Evolutionary conservation across 2,113 vertebrate species (phyloP).

Genomic region (Cephalopterus ornatus): DNA sequence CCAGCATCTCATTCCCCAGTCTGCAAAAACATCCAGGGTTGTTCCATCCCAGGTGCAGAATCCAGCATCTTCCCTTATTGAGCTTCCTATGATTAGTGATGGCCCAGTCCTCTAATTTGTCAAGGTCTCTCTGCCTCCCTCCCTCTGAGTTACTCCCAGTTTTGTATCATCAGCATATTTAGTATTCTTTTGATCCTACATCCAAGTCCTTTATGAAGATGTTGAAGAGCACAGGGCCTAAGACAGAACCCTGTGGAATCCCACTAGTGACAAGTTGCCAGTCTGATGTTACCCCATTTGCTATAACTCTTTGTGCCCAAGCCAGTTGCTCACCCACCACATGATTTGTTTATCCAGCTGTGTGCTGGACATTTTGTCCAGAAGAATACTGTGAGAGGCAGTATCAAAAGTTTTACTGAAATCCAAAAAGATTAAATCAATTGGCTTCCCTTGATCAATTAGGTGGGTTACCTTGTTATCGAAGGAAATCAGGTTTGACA

Average conservation of each 20-base stretch:
- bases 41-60: neutral
- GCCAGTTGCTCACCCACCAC: neutral
- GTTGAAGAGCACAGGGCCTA: neutral
- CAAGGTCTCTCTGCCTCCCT: neutral
- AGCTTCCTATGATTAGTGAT: neutral
- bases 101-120: neutral
- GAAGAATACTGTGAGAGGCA: neutral
- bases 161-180: neutral
- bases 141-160: neutral
- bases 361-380: neutral
- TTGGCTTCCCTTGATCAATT: neutral
- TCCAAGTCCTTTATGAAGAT: neutral
- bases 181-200: neutral
- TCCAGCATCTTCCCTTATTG: accelerated
- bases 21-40: neutral
- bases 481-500: neutral
- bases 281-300: neutral
- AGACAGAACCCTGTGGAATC: neutral
- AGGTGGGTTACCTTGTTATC: too few relatives aligned
- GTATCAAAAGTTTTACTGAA: neutral
- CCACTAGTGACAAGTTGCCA: too few relatives aligned
- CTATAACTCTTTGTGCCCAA: neutral
- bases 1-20: neutral
- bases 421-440: neutral
- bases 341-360: neutral